A percentile compares a stretch with the other conserved stretches of the same genome.
Evolutionary conservation across 2,888 invertebrate species (phyloP).

Genomic region (Lottia gigantea): DNA sequence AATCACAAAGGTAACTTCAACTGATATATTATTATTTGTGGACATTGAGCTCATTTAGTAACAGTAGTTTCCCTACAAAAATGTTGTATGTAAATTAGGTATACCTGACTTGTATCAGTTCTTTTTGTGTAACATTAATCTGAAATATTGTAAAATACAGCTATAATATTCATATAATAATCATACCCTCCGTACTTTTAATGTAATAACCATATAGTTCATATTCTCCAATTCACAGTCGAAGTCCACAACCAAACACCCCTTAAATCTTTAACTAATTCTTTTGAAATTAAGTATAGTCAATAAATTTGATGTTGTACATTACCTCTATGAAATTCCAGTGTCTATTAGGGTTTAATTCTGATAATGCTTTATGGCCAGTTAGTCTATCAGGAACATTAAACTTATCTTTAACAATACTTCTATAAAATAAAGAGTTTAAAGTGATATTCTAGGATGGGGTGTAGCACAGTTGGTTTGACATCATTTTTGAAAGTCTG

Average conservation of each 20-base stretch:
- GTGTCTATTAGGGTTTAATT: constrained; percentile 77
- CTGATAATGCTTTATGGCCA: constrained; percentile 78
- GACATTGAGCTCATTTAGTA: no score
- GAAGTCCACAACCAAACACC: no score
- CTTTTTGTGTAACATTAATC: constrained; percentile 78
- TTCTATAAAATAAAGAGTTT: neutral
- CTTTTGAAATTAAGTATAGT: no score
- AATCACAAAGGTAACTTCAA: neutral
- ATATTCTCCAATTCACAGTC: no score
- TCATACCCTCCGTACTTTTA: no score
- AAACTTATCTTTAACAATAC: constrained; percentile 19
- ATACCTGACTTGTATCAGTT: constrained; percentile 72
- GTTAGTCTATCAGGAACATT: constrained; percentile 83
- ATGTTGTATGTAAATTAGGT: neutral
- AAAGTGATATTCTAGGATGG: neutral
- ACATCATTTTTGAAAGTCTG: no score
- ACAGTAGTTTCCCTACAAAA: no score
- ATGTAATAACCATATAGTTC: no score
- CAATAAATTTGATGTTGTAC: neutral
- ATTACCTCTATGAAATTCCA: constrained; percentile 85
- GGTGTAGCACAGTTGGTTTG: no score
- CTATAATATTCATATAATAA: no score
- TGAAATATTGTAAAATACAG: constrained; percentile 8
- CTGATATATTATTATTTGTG: no score
- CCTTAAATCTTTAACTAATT: no score